A percentile compares a stretch with the other conserved stretches of the same genome.
Conservation (phyloP, 2,113 vertebrate genomes). For the Trinectes maculatus region DNA sequence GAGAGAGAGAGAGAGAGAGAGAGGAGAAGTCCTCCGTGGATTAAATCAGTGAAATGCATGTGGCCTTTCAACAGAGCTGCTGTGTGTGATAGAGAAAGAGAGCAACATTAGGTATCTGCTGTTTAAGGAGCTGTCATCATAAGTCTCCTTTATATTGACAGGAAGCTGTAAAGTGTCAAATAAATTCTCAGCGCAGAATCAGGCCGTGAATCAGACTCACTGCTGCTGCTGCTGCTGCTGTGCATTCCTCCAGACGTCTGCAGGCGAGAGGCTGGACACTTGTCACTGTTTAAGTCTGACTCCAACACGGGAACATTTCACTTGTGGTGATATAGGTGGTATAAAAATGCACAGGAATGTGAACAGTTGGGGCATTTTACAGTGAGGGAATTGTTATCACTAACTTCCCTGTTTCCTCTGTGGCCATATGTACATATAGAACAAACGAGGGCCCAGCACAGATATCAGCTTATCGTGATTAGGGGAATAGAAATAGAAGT, state of each 20-base stretch:
- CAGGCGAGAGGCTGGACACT: slow-evolving; percentile 53
- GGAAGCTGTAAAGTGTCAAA: slow-evolving; percentile 47
- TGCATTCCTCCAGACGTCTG: slow-evolving; percentile 35
- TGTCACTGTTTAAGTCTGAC: slow-evolving; percentile 64
- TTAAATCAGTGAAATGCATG: background rate
- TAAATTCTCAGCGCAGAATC: slow-evolving; percentile 27
- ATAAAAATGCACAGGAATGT: slow-evolving; percentile 20
- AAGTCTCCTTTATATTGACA: slow-evolving; percentile 41
- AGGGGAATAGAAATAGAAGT: slow-evolving; percentile 45
- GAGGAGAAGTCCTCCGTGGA: background rate
- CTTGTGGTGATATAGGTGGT: slow-evolving; percentile 28
- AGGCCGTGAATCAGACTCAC: slow-evolving; percentile 39
- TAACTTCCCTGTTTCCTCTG: slow-evolving; percentile 13
- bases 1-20: no score
- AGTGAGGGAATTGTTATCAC: background rate
- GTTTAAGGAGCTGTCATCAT: slow-evolving; percentile 41
- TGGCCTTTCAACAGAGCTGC: slow-evolving; percentile 9
- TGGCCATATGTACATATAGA: slow-evolving; percentile 7
- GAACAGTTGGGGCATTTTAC: slow-evolving; percentile 1
- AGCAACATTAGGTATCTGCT: slow-evolving; percentile 8
- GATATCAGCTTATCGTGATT: slow-evolving; percentile 37
- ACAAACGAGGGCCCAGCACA: slow-evolving; percentile 9
- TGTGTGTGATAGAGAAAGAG: background rate
- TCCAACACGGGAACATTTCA: slow-evolving; percentile 30
- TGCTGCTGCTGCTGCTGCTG: slow-evolving; percentile 1